phyloP scores from a whole-genome alignment of 2,888 invertebrate genomes.

The Herminia tarsipennalis region DNA sequence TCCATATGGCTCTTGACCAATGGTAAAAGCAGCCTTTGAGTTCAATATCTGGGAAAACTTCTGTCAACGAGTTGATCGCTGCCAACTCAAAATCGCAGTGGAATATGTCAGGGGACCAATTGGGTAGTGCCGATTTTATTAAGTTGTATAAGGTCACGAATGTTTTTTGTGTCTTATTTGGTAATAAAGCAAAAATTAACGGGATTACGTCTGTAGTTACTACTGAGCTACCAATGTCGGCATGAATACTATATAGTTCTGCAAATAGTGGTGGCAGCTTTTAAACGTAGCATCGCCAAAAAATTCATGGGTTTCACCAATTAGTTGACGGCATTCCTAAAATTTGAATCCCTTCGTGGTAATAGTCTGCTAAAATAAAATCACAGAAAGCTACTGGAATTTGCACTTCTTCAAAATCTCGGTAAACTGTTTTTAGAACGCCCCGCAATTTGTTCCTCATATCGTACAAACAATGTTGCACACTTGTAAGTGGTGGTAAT shows the following conservation, averaged over 20 bases:
- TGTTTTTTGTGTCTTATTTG: constrained; percentile 15
- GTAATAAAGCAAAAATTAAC: constrained; percentile 17
- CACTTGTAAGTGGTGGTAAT: constrained; percentile 9
- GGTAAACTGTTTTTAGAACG: constrained; percentile 8
- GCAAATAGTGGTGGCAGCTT: constrained; percentile 17
- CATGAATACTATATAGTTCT: constrained; percentile 18
- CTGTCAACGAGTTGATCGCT: neutral
- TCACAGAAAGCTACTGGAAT: neutral
- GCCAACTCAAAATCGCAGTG: constrained; percentile 20
- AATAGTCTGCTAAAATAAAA: neutral
- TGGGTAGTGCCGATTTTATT: constrained; percentile 14
- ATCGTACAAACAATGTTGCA: constrained; percentile 10
- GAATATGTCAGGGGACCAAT: constrained; percentile 16
- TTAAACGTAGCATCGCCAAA: constrained; percentile 18
- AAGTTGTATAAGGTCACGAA: constrained; percentile 14
- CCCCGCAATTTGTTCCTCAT: constrained; percentile 8
- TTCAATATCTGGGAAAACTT: neutral
- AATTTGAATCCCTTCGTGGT: neutral
- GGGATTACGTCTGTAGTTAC: constrained; percentile 16
- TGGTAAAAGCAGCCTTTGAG: constrained; percentile 14
- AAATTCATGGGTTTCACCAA: constrained; percentile 9
- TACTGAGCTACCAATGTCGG: constrained; percentile 16
- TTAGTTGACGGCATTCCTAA: neutral
- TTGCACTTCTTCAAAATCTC: constrained; percentile 8
- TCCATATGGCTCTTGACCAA: constrained; percentile 8